Percentiles rank a stretch among this genome's conserved stretches.
phyloP scores from a whole-genome alignment of 2,797 vertebrate genomes.

The Falco novaeseelandiae region DNA sequence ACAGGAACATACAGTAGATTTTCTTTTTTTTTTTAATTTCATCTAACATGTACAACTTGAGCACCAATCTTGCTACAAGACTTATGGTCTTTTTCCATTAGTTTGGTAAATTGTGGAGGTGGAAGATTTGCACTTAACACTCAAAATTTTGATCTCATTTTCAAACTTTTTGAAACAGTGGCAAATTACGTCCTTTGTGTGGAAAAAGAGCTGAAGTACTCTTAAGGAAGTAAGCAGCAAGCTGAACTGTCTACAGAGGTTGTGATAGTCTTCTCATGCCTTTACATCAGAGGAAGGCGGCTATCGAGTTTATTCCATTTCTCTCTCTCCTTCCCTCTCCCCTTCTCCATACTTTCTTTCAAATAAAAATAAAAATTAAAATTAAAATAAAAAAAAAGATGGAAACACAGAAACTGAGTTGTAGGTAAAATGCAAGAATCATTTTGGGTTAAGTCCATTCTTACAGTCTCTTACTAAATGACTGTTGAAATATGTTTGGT shows the following conservation, averaged over 20 bases:
- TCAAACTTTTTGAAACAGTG: neutral
- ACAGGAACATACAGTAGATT: neutral
- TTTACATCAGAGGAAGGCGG: neutral
- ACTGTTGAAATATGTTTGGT: neutral
- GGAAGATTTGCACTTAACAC: neutral
- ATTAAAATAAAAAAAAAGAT: neutral
- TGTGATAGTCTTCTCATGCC: neutral
- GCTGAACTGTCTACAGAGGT: neutral
- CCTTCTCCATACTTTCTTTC: rapidly evolving
- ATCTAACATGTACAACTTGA: neutral
- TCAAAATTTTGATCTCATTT: neutral
- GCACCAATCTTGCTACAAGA: neutral
- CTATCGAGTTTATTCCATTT: neutral
- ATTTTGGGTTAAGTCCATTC: neutral
- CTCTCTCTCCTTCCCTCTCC: neutral
- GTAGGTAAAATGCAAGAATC: neutral
- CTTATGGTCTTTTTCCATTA: neutral
- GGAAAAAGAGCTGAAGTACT: neutral
- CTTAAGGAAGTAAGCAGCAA: neutral
- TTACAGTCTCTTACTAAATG: neutral
- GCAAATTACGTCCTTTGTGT: neutral
- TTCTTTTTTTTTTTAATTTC: neutral
- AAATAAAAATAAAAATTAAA: neutral
- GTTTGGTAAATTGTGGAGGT: neutral
- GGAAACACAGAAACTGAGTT: neutral